phyloP scores from a whole-genome alignment of 2,888 invertebrate species.

The Phengaris arion region DNA sequence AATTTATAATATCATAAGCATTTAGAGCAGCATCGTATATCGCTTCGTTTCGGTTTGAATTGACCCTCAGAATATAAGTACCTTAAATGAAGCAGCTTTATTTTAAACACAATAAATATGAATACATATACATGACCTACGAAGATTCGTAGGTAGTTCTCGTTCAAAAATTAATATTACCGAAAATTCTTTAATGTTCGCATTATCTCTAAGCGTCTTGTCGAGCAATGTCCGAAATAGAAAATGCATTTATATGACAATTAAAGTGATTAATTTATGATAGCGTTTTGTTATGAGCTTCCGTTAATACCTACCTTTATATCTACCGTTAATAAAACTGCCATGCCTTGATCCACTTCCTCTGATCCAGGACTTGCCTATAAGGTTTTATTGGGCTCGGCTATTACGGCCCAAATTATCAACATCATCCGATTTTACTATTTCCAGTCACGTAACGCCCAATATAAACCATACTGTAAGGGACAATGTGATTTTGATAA shows the following conservation, averaged over 20 bases:
- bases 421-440: slow-evolving; percentile 79
- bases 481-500: slow-evolving; percentile 42
- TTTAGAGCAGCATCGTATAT: too few species aligned
- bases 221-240: neutral
- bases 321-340: slow-evolving; percentile 52
- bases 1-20: too few species aligned
- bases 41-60: too few species aligned
- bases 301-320: too few species aligned
- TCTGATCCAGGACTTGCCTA: slow-evolving; percentile 79
- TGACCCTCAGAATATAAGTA: too few species aligned
- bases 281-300: slow-evolving; percentile 40
- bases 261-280: slow-evolving; percentile 27
- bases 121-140: too few species aligned
- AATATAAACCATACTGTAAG: slow-evolving; percentile 68
- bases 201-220: neutral
- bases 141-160: too few species aligned
- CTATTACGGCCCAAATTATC: slow-evolving; percentile 79
- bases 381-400: slow-evolving; percentile 79
- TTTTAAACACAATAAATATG: too few species aligned
- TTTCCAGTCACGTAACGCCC: slow-evolving; percentile 79
- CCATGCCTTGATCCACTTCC: slow-evolving; percentile 75
- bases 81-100: too few species aligned
- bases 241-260: neutral
- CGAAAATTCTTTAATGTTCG: too few species aligned
- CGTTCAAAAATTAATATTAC: too few species aligned